Conservation (phyloP, 2,888 invertebrate genomes). For the Eupithecia pulchellata region DNA sequence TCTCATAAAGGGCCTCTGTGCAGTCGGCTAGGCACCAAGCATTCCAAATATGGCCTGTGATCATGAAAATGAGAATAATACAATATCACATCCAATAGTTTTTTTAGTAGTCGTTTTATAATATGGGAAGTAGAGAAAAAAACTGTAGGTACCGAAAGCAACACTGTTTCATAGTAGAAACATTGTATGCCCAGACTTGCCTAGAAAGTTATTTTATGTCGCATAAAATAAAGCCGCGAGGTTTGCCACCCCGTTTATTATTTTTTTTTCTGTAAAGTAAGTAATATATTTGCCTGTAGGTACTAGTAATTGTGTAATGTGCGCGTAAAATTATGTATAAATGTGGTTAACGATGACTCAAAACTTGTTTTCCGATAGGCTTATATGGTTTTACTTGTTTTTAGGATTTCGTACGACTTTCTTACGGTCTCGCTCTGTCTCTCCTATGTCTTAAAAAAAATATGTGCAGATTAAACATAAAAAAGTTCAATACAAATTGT, state of each 20-base stretch:
- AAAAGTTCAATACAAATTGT: no score
- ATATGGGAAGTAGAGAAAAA: not conserved
- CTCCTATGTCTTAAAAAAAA: no score
- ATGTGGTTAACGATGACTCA: not conserved
- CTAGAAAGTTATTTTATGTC: constrained; percentile 3
- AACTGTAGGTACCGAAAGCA: not conserved
- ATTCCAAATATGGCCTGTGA: no score
- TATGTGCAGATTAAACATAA: no score
- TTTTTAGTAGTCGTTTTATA: no score
- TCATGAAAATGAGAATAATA: no score
- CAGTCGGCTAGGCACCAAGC: no score
- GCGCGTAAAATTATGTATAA: not conserved
- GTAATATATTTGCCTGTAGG: constrained; percentile 6
- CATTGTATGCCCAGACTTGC: not conserved
- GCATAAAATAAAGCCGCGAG: constrained; percentile 3
- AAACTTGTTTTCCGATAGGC: not conserved
- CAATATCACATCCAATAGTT: no score
- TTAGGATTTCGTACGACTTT: no score
- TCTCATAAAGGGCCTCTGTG: no score
- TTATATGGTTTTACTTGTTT: not conserved
- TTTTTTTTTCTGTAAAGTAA: constrained; percentile 5
- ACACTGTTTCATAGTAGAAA: not conserved
- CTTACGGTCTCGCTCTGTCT: no score
- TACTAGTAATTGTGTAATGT: not conserved
- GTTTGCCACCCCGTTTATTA: not conserved